phyloP scores from a whole-genome alignment of 2,113 vertebrate genomes.

The Actenoides lindsayi region DNA sequence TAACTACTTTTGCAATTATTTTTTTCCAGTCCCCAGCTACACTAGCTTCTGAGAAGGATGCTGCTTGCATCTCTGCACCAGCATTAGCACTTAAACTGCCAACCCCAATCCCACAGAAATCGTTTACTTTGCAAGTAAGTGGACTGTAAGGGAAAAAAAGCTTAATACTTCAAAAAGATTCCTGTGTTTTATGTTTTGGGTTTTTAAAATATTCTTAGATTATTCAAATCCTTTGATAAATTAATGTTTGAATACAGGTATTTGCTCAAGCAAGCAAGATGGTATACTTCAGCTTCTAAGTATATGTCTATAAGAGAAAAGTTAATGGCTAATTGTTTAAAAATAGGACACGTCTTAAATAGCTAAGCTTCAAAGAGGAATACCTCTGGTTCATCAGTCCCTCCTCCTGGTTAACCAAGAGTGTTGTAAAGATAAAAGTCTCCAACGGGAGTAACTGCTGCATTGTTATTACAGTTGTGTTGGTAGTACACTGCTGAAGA shows the following conservation, averaged over 20 bases:
- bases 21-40: constrained; percentile 77
- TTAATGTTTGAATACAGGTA: rapidly evolving
- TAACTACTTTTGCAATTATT: not conserved
- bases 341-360: not conserved
- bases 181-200: not conserved
- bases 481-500: not conserved
- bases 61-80: constrained; percentile 79
- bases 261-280: not conserved
- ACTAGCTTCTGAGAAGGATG: constrained; percentile 83
- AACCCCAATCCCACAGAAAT: constrained; percentile 86
- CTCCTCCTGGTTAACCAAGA: not conserved
- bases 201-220: not conserved
- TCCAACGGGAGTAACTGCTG: not conserved
- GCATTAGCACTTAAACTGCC: constrained; percentile 84
- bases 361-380: not conserved
- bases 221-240: not conserved
- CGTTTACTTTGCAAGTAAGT: constrained; percentile 83
- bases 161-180: not conserved
- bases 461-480: not conserved
- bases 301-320: not conserved
- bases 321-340: not conserved
- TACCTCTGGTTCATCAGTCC: not conserved
- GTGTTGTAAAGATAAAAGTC: not conserved
- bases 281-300: not conserved
- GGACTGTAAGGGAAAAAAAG: not conserved